These are phyloP conservation scores for Thermophis baileyi DNA, from an alignment of 2,113 vertebrate genomes.

Conservation along the genomic window DNA sequence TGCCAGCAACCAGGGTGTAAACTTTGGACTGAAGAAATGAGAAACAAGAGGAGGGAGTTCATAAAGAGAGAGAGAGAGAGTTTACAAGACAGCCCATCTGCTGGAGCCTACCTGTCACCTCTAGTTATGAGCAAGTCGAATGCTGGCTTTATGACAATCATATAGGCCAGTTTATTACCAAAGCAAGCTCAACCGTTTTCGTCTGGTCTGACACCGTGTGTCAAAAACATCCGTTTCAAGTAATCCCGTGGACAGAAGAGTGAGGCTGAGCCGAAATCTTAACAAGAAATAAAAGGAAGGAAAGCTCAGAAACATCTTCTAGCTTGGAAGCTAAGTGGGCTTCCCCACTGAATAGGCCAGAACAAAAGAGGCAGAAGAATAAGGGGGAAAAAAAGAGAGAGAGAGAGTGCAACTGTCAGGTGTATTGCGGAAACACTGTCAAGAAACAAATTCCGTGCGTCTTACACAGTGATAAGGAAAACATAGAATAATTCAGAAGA, in stretches of 20 bases:
- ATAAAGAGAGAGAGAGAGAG: conserved; percentile 49
- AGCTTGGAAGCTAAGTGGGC: conserved; percentile 50
- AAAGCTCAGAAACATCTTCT: conserved; percentile 7
- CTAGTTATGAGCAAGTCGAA: conserved; percentile 48
- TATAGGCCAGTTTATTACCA: conserved; percentile 69
- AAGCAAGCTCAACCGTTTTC: conserved; percentile 51
- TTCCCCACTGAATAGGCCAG: conserved; percentile 38
- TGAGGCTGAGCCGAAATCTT: conserved; percentile 45
- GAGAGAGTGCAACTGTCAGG: conserved; percentile 42
- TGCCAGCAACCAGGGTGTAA: conserved; percentile 57
- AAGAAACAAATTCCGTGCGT: neutral
- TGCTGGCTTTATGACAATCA: conserved; percentile 46
- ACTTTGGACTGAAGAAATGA: conserved; percentile 47
- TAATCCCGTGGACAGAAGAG: conserved; percentile 42
- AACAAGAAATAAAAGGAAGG: conserved; percentile 56
- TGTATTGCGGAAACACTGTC: conserved; percentile 38
- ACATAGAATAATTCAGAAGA: conserved; percentile 28
- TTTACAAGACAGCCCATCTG: conserved; percentile 56
- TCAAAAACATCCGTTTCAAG: conserved; percentile 64
- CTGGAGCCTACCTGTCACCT: conserved; percentile 64
- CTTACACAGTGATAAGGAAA: neutral
- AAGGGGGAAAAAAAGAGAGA: neutral
- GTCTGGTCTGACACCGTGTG: conserved; percentile 44
- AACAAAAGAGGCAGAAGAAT: neutral
- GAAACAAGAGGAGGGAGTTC: conserved; percentile 39